A percentile compares a stretch with the other conserved stretches of the same genome.
Conservation (phyloP, 2,797 vertebrate species). For the Apogon talboti region DNA sequence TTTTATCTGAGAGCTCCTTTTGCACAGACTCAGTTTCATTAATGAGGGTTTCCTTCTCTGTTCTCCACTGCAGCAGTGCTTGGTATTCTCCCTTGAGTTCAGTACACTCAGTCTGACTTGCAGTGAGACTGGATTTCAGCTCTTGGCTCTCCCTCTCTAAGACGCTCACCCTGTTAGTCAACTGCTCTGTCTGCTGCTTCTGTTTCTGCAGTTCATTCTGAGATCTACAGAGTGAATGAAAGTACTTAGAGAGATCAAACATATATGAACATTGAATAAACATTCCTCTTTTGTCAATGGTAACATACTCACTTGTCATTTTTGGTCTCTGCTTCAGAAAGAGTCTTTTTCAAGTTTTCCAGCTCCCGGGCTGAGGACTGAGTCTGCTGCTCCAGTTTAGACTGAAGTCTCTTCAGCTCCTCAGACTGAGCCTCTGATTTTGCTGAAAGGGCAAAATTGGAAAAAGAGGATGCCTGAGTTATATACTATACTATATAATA, state of each 20-base stretch:
- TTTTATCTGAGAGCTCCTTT: conserved; percentile 79
- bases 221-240: conserved; percentile 54
- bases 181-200: conserved; percentile 83
- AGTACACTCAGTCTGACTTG: conserved; percentile 82
- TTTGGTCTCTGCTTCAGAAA: conserved; percentile 86
- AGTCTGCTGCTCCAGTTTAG: conserved; percentile 85
- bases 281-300: neutral
- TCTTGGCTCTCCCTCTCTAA: conserved; percentile 81
- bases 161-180: conserved; percentile 73
- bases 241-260: neutral
- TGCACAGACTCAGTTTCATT: conserved; percentile 83
- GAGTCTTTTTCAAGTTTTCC: conserved; percentile 82
- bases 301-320: conserved; percentile 68
- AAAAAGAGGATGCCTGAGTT: neutral
- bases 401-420: conserved; percentile 84
- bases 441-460: conserved; percentile 68
- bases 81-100: conserved; percentile 80
- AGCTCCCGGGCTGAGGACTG: conserved; percentile 69
- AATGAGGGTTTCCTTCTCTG: conserved; percentile 83
- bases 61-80: conserved; percentile 87
- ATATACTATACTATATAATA: neutral
- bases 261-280: neutral
- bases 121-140: conserved; percentile 74
- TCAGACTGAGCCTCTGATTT: conserved; percentile 83
- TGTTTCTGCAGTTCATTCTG: conserved; percentile 86